These are phyloP conservation scores for Macrotrachela quadricornifera DNA, from an alignment of 1,140 invertebrate species.

Conservation along the genomic window DNA sequence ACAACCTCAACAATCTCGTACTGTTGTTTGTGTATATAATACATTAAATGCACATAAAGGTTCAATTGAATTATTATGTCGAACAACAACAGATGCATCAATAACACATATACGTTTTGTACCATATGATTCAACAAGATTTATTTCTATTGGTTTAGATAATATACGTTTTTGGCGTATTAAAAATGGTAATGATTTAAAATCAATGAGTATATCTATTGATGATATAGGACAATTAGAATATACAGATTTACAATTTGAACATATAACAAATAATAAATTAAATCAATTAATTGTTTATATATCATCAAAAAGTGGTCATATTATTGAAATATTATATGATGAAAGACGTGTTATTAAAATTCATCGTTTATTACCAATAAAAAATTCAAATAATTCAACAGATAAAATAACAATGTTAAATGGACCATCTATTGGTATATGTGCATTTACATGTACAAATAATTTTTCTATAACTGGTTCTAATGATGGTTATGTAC, in stretches of 20 bases:
- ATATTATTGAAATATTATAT: too few species aligned
- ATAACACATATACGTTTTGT: constrained; percentile 21
- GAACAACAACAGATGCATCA: constrained; percentile 27
- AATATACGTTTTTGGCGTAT: constrained; percentile 28
- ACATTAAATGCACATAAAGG: constrained; percentile 1
- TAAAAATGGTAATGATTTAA: constrained; percentile 23
- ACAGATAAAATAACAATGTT: too few species aligned
- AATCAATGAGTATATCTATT: too few species aligned
- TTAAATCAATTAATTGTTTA: too few species aligned
- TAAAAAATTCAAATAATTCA: too few species aligned
- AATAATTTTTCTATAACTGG: constrained; percentile 29
- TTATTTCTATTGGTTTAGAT: constrained; percentile 28
- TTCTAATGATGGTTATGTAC: constrained; percentile 26
- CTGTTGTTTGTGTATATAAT: background rate
- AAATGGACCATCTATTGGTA: constrained; percentile 2
- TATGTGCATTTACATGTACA: constrained; percentile 23
- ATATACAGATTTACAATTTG: too few species aligned
- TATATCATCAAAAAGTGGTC: too few species aligned
- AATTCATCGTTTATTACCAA: too few species aligned
- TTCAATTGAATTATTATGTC: constrained; percentile 21
- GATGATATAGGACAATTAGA: too few species aligned
- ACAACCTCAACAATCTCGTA: background rate
- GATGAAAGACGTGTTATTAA: too few species aligned
- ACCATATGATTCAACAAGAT: constrained; percentile 25
- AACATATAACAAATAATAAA: too few species aligned